These are phyloP conservation scores for Drosophila hydei DNA, from an alignment of 1,140 invertebrate species.

Conservation along the genomic window DNA sequence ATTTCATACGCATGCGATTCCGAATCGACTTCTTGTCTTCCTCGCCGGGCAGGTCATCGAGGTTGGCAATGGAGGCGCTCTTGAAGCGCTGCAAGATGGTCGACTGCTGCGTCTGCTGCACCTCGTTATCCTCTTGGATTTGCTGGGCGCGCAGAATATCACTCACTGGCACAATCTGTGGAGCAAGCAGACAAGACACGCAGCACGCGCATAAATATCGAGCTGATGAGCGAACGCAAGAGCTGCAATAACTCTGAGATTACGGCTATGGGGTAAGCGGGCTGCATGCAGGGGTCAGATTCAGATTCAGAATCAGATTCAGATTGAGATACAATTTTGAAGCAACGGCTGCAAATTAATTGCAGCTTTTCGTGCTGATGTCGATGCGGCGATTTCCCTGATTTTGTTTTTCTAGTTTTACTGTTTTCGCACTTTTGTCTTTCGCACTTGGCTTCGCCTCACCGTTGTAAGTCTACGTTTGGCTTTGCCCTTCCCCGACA, in stretches of 20 bases:
- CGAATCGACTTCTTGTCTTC: constrained; percentile 81
- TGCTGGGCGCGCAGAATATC: constrained; percentile 78
- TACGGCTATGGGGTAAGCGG: too few species aligned
- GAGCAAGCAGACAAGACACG: constrained; percentile 39
- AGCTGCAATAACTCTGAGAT: constrained; percentile 8
- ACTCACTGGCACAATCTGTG: constrained; percentile 78
- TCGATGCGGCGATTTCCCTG: constrained; percentile 34
- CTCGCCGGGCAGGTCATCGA: constrained; percentile 70
- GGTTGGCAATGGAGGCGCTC: constrained; percentile 75
- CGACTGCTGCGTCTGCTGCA: constrained; percentile 60
- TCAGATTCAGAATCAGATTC: too few species aligned
- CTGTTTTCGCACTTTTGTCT: neutral
- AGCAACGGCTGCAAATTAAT: constrained; percentile 66
- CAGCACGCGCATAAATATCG: constrained; percentile 40
- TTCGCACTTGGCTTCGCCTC: constrained; percentile 14
- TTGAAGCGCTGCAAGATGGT: constrained; percentile 68
- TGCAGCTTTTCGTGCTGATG: constrained; percentile 66
- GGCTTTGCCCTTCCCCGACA: constrained; percentile 60
- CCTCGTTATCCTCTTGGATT: constrained; percentile 70
- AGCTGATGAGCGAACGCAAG: neutral
- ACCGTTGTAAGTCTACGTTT: constrained; percentile 66
- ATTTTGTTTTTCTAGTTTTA: constrained; percentile 12
- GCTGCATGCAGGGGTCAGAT: too few species aligned
- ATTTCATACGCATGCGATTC: constrained; percentile 73
- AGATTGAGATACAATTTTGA: constrained; percentile 60